A percentile compares a stretch with the other conserved stretches of the same genome.
phyloP scores from a whole-genome alignment of 2,888 invertebrate species.

The Allacma fusca region DNA sequence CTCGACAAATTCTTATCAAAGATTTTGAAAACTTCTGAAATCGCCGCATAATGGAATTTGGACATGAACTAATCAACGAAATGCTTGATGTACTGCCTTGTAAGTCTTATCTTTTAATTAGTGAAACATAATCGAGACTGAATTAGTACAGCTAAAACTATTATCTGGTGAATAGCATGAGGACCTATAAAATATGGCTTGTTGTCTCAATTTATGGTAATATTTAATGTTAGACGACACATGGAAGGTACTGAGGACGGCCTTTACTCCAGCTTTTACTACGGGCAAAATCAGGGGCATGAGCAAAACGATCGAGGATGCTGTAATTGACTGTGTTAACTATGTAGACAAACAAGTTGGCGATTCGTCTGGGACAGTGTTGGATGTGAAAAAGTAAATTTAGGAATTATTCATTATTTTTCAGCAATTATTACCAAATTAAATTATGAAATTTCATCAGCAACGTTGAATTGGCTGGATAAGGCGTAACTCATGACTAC shows the following conservation, averaged over 20 bases:
- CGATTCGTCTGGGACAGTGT: conserved; percentile 2
- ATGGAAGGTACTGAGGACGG: conserved; percentile 38
- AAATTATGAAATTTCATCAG: no score
- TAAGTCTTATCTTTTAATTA: no score
- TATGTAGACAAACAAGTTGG: conserved; percentile 29
- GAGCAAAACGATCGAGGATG: conserved; percentile 41
- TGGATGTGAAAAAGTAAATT: conserved; percentile 45
- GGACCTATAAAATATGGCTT: no score
- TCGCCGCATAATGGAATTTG: conserved; percentile 40
- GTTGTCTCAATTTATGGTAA: background rate
- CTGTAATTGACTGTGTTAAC: conserved; percentile 35
- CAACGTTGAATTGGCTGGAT: no score
- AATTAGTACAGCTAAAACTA: no score
- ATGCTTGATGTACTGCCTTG: conserved; percentile 46
- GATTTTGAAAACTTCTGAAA: conserved; percentile 46
- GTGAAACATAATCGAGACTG: no score
- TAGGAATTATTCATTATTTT: background rate
- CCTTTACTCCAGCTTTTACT: conserved; percentile 42
- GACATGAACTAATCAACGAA: conserved; percentile 47
- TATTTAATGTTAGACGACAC: conserved; percentile 41
- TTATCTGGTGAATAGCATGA: no score
- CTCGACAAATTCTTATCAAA: conserved; percentile 43
- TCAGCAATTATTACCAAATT: background rate
- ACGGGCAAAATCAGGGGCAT: conserved; percentile 42
- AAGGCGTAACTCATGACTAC: no score